Percentiles rank a stretch among this genome's conserved stretches.
These are phyloP conservation scores for Blastomussa wellsi DNA, from an alignment of 92 coral and sea anemone species.

Conservation along the genomic window DNA sequence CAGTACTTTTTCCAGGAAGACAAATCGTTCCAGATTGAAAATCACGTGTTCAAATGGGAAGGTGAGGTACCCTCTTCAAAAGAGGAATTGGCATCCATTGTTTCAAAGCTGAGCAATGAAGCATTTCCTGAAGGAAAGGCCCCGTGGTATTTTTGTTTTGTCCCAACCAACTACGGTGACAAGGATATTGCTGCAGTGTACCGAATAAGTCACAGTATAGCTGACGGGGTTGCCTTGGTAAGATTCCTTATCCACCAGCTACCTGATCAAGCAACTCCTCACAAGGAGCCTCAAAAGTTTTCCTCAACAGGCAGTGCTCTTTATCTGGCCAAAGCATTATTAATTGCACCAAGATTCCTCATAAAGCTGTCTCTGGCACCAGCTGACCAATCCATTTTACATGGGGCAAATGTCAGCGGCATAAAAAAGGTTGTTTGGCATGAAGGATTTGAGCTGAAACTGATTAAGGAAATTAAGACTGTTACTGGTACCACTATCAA, in stretches of 20 bases:
- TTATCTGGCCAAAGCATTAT: conserved; percentile 60
- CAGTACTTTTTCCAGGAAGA: conserved; percentile 89
- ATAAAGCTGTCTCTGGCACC: conserved; percentile 31
- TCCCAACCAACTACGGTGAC: conserved; percentile 71
- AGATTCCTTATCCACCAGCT: conserved; percentile 60
- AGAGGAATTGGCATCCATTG: conserved; percentile 71
- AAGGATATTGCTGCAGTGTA: conserved; percentile 55
- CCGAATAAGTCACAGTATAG: conserved; percentile 76
- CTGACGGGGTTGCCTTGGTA: conserved; percentile 85
- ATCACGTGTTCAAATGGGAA: conserved; percentile 77
- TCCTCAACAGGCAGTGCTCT: conserved; percentile 46
- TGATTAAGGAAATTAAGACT: conserved; percentile 75
- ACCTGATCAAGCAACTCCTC: conserved; percentile 63
- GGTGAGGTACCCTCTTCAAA: conserved; percentile 76
- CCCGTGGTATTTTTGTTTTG: conserved; percentile 78
- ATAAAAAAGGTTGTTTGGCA: conserved; percentile 84
- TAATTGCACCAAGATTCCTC: conserved; percentile 52
- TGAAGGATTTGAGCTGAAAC: conserved; percentile 62
- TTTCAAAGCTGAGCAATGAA: conserved; percentile 66
- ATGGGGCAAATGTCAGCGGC: conserved; percentile 79
- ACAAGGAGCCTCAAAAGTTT: conserved; percentile 64
- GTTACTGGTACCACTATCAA: conserved; percentile 90
- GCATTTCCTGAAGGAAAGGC: conserved; percentile 61
- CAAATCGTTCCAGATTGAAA: conserved; percentile 64
- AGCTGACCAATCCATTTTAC: conserved; percentile 73